A percentile compares a stretch with the other conserved stretches of the same genome.
Evolutionary conservation across 2,113 vertebrate species (phyloP).

Genomic region (Opisthocomus hoazin): DNA sequence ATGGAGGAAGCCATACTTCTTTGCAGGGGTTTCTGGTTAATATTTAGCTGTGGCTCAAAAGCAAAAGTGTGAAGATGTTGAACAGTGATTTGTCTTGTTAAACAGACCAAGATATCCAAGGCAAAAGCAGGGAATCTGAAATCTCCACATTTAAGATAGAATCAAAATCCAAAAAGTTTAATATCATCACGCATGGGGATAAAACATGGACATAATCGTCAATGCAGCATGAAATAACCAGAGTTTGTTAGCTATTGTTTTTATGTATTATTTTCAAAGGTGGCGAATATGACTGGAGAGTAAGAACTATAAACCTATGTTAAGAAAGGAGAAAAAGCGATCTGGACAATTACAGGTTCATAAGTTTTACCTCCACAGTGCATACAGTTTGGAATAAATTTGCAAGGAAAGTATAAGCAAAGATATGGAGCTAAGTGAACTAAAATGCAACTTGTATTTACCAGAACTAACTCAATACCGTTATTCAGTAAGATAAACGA

Average conservation of each 20-base stretch:
- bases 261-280: neutral
- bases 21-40: fast-evolving
- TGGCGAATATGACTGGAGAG: neutral
- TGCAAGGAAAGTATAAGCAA: neutral
- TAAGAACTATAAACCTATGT: neutral
- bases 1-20: neutral
- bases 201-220: neutral
- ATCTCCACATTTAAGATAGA: neutral
- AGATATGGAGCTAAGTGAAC: neutral
- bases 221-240: neutral
- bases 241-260: neutral
- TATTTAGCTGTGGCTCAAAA: neutral
- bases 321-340: neutral
- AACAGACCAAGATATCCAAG: neutral
- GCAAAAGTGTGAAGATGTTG: neutral
- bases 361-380: neutral
- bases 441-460: neutral
- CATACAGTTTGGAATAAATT: neutral
- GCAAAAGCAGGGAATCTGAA: neutral
- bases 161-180: neutral
- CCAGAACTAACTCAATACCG: neutral
- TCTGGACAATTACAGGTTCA: neutral
- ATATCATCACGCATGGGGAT: neutral
- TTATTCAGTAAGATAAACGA: neutral
- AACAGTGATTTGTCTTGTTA: neutral